Evolutionary conservation across 2,888 invertebrate genomes (phyloP), one percentile per base, ranked within the genome.

Genomic region (Caenorhabditis sinica): DNA sequence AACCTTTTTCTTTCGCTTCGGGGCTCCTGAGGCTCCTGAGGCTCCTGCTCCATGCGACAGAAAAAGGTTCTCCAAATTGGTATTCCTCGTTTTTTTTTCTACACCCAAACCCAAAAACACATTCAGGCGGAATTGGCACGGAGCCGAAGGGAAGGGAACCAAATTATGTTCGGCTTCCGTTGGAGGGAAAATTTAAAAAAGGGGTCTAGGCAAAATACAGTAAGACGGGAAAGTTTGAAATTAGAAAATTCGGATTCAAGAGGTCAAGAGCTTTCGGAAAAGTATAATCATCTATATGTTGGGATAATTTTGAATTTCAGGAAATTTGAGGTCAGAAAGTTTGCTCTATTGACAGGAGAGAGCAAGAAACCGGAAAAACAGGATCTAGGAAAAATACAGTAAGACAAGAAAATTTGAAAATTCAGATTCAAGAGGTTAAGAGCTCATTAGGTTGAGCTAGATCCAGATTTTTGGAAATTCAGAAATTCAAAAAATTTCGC

Each of bases 101-200:
- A 51, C n/a, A 53, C 60, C 15, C 61, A 60, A 30, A 5, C 8
- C 51, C 36, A 49, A 45, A 51, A 43, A 58, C 25, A 63, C 49
- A 40, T n/a, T n/a, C 25, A 23, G 63, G 63, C 40, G 40, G 40
- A 40, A 40, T 40, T 40, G 63, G 36, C 11, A n/a, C 20, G 28
- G 28, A 25, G 33, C 40, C 15, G 25, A 25, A 23, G 36, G 20
- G 1, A 15, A 2, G 68, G 30, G 36, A 63, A 79, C 77, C 61
- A 79, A 76, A 76, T 76, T 76, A 76, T 66, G 75, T 66, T 75
- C 72, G 17, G 17, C 45, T 63, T 36, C 40, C 40, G 20, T 51
- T 51, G 43, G 15, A 28, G 20, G 40, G 13, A 40, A 40, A n/a
- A n/a, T n/a, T n/a, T n/a, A n/a, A n/a, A 13, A 40, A 40, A 40